Evolutionary conservation across 1,140 invertebrate species (phyloP), one percentile per base, ranked within the genome.

Genomic region (Asobara japonica): DNA sequence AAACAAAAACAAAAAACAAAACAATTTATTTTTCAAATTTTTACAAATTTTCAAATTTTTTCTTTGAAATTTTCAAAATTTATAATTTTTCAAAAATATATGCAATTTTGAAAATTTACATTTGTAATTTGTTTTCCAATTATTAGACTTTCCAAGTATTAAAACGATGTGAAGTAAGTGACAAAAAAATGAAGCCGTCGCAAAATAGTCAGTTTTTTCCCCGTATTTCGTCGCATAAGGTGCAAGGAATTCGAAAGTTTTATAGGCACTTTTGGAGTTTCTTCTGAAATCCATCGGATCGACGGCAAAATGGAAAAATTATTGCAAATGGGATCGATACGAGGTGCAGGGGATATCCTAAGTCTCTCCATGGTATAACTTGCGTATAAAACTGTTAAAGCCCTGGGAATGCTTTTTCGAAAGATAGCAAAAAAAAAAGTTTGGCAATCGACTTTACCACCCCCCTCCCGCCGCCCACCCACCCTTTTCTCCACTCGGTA

Each of bases 371-470:
- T 18, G 7, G 20, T 51, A 51, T 51, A 51, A 51, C 45, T 51
- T 18, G 45, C 45, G 45, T 51, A 51, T 51, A 51, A 51, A 51
- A 51, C 45, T 51, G 45, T 51, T 51, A 51, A 51, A 51, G 45
- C 45, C 45, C 45, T 18, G 45, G 16, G 45, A 51, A 51, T 51
- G 45, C 45, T 51, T 51, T n/a, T 20, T 51, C 45, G 45, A 51
- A 51, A 18, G 45, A 51, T 51, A 51, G 45, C 1, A 20, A 20
- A 20, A 36, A 36, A 65, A 65, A 65, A 68, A 68, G 33, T 68
- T 68, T 68, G 66, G 38, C 66, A 68, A 68, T 68, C 66, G 66
- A 22, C 66, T 68, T 25, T 33, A 20, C 36, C 18, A 13, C 16
- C 7, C 30, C 22, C 30, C 30, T 30, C 18, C 48, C 66, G 31